These are phyloP conservation scores for Paralichthys olivaceus DNA, from an alignment of 2,113 vertebrate species.

Conservation along the genomic window DNA sequence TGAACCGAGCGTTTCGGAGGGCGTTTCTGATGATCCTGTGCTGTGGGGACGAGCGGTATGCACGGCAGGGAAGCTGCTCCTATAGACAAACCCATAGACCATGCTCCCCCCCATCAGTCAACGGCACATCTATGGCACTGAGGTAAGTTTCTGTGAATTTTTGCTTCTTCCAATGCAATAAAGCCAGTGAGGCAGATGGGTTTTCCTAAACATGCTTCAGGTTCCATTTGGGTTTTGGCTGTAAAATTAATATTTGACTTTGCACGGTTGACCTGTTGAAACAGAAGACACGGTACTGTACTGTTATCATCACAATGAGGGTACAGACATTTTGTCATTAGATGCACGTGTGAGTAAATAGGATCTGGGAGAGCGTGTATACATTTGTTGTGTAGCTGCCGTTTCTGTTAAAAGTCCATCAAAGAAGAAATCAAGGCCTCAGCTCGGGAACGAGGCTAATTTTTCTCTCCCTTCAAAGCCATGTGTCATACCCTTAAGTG, in stretches of 20 bases:
- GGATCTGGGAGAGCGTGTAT: not conserved
- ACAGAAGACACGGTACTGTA: too few species aligned
- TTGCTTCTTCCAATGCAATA: not conserved
- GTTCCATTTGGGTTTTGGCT: not conserved
- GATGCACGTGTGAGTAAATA: not conserved
- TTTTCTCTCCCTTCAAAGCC: conserved; percentile 1
- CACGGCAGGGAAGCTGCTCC: conserved; percentile 73
- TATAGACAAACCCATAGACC: conserved; percentile 67
- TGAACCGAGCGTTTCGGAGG: conserved; percentile 85
- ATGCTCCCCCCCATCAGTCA: conserved; percentile 75
- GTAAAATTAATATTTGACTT: not conserved
- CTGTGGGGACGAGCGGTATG: conserved; percentile 80
- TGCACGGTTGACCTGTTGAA: not conserved
- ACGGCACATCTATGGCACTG: conserved; percentile 84
- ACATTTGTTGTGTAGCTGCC: conserved; percentile 8
- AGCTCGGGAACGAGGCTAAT: not conserved
- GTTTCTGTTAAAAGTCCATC: not conserved
- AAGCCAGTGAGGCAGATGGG: not conserved
- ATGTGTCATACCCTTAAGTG: not conserved
- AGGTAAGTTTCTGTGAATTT: conserved; percentile 70
- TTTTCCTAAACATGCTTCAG: not conserved
- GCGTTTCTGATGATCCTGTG: conserved; percentile 85
- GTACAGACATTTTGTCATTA: not conserved
- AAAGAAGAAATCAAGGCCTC: conserved; percentile 6
- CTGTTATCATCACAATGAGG: too few species aligned